Evolutionary conservation across 2,888 invertebrate genomes (phyloP).

Genomic region (Zaprionus lineosus): DNA sequence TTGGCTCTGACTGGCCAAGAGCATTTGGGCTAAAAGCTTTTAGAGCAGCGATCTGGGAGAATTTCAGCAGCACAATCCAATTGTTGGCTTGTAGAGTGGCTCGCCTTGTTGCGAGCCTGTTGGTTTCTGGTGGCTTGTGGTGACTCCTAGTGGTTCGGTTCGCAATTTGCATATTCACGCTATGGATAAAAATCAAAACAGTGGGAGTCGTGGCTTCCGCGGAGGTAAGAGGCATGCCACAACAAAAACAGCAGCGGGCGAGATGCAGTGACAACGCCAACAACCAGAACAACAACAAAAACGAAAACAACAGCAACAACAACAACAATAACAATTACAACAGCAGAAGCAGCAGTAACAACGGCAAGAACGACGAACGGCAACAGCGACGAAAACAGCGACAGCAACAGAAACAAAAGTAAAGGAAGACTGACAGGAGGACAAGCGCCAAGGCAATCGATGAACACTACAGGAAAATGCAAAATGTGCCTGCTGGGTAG

Average conservation of each 20-base stretch:
- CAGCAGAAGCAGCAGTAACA: neutral
- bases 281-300: neutral
- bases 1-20: constrained; percentile 42
- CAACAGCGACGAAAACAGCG: neutral
- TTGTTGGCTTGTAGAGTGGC: constrained; percentile 40
- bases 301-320: neutral
- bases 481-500: constrained; percentile 77
- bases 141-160: constrained; percentile 26
- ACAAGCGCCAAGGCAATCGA: constrained; percentile 54
- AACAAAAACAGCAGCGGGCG: constrained; percentile 26
- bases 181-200: constrained; percentile 79
- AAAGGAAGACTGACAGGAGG: too few species aligned
- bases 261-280: constrained; percentile 53
- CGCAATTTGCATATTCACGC: constrained; percentile 75
- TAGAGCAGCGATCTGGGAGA: constrained; percentile 28
- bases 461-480: constrained; percentile 63
- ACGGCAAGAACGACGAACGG: neutral
- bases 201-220: constrained; percentile 57
- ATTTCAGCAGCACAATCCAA: constrained; percentile 25
- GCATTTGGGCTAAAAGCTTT: constrained; percentile 51
- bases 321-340: neutral
- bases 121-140: too few species aligned
- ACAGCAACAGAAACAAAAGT: neutral
- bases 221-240: constrained; percentile 22
- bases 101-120: constrained; percentile 32